These are phyloP conservation scores for Leucophenga montana DNA, from an alignment of 2,888 invertebrate species.

Conservation along the genomic window DNA sequence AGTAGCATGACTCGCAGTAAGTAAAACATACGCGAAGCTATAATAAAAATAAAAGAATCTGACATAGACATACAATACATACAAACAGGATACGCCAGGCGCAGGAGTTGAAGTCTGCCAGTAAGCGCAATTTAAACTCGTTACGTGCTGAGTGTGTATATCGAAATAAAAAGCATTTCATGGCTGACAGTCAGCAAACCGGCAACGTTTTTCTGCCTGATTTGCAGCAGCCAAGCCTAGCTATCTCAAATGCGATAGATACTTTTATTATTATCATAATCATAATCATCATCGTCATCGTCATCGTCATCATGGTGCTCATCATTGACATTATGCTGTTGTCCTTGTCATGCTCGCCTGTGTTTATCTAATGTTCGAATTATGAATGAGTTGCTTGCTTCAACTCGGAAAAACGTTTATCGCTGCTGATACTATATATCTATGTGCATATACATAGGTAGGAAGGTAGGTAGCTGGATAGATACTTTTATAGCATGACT, in stretches of 20 bases:
- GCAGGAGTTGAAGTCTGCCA: slow-evolving; percentile 60
- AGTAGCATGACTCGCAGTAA: slow-evolving; percentile 29
- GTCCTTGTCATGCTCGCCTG: slow-evolving; percentile 21
- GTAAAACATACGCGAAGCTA: slow-evolving; percentile 19
- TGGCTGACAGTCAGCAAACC: not conserved
- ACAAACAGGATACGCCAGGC: not conserved
- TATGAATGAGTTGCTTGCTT: slow-evolving; percentile 49
- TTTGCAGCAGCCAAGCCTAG: slow-evolving; percentile 56
- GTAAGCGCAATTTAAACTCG: slow-evolving; percentile 65
- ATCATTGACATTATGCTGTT: slow-evolving; percentile 26
- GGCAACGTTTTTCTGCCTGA: slow-evolving; percentile 62
- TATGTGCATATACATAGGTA: not conserved
- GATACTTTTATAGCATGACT: slow-evolving; percentile 33
- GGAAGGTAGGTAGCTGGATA: too few species aligned
- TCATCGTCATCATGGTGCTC: slow-evolving; percentile 53
- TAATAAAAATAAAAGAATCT: slow-evolving; percentile 1
- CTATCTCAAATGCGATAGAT: slow-evolving; percentile 45
- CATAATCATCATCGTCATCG: slow-evolving; percentile 17
- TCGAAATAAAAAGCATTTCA: slow-evolving; percentile 52
- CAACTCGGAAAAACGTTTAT: not conserved
- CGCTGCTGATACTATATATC: not conserved
- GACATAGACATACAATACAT: not conserved
- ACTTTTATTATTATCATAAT: slow-evolving; percentile 57
- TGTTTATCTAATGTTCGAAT: slow-evolving; percentile 54
- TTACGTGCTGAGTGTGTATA: slow-evolving; percentile 57